These are phyloP conservation scores for Trissoscelio sp. DNA, from an alignment of 2,888 invertebrate species.

Conservation along the genomic window DNA sequence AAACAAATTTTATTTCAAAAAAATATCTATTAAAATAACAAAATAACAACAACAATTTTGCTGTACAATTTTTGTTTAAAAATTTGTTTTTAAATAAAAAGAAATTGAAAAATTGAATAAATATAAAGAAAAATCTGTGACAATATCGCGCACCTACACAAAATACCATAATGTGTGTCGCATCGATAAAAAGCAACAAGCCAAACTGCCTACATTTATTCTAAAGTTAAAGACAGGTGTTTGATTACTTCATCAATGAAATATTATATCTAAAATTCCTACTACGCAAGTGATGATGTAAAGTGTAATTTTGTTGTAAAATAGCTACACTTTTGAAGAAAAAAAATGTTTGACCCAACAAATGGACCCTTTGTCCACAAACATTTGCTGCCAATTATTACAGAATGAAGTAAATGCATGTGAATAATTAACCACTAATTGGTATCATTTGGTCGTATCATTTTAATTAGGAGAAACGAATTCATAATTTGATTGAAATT, in stretches of 20 bases:
- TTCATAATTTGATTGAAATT: conserved; percentile 1
- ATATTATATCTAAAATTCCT: conserved; percentile 39
- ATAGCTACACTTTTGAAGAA: background rate
- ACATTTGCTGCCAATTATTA: background rate
- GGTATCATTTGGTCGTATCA: background rate
- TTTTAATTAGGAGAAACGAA: background rate
- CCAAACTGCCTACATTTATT: conserved; percentile 43
- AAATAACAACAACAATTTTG: too few relatives aligned
- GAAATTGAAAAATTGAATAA: too few relatives aligned
- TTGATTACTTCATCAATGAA: conserved; percentile 45
- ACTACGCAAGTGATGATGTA: conserved; percentile 37
- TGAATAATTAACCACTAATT: conserved; percentile 12
- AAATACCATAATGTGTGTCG: conserved; percentile 33
- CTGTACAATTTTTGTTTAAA: background rate
- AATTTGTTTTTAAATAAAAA: too few relatives aligned
- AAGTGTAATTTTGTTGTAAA: conserved; percentile 3
- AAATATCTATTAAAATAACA: too few relatives aligned
- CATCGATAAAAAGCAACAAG: conserved; percentile 25
- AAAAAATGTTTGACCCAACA: too few relatives aligned
- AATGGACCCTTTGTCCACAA: background rate
- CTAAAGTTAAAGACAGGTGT: conserved; percentile 45
- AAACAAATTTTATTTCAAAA: too few relatives aligned
- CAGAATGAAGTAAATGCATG: background rate
- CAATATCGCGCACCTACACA: conserved; percentile 34
- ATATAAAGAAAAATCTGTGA: conserved; percentile 1